phyloP scores from a whole-genome alignment of 2,113 vertebrate genomes.

The Calyptomena viridis region DNA sequence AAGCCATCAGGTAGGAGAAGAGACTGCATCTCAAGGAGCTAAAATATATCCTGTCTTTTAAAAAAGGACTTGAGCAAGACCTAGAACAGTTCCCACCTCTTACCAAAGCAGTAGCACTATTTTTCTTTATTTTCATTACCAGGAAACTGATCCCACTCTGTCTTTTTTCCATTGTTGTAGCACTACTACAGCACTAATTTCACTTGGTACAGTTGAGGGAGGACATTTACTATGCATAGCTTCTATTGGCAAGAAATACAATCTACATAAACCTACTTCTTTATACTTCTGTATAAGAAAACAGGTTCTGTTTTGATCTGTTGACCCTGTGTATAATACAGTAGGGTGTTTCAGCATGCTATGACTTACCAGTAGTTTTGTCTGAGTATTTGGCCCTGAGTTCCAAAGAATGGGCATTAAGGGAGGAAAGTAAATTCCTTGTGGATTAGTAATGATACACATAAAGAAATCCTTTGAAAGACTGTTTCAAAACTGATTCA shows the following conservation, averaged over 20 bases:
- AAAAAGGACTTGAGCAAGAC: not conserved
- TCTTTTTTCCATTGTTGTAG: not conserved
- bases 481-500: not conserved
- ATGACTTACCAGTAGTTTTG: not conserved
- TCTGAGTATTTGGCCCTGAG: not conserved
- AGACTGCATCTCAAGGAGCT: not conserved
- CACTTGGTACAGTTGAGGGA: not conserved
- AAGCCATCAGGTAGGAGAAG: constrained; percentile 27
- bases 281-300: not conserved
- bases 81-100: not conserved
- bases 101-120: not conserved
- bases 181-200: not conserved
- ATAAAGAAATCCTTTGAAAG: constrained; percentile 13
- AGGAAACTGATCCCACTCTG: not conserved
- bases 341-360: not conserved
- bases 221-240: not conserved
- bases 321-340: not conserved
- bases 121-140: not conserved
- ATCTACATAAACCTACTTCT: not conserved
- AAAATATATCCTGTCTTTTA: not conserved
- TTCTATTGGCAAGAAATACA: not conserved
- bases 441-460: not conserved
- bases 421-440: not conserved
- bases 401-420: not conserved
- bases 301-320: not conserved